Percentiles rank a stretch among this genome's conserved stretches.
Conservation (phyloP, 2,888 invertebrate genomes). For the Hypolimnas misippus region DNA sequence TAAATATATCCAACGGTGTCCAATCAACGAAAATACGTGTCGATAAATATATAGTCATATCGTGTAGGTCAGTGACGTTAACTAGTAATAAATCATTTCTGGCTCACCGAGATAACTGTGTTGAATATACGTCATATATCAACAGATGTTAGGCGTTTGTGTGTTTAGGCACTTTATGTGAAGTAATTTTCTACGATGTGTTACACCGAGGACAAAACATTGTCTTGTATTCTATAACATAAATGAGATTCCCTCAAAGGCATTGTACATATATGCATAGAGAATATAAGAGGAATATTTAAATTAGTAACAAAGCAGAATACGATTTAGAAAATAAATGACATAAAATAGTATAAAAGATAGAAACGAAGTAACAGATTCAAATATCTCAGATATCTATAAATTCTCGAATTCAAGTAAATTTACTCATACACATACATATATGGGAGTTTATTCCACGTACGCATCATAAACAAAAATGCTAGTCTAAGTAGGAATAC, state of each 20-base stretch:
- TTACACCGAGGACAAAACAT: background rate
- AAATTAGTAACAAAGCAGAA: background rate
- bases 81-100: constrained; percentile 45
- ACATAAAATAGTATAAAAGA: too few relatives aligned
- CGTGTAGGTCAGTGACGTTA: constrained; percentile 30
- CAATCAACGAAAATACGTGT: constrained; percentile 32
- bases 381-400: too few relatives aligned
- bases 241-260: background rate
- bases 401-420: background rate
- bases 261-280: background rate
- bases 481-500: too few relatives aligned
- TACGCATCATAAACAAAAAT: background rate
- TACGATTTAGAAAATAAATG: background rate
- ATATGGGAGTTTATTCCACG: too few relatives aligned
- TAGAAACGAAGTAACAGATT: too few relatives aligned
- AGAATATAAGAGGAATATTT: too few relatives aligned
- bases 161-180: constrained; percentile 36
- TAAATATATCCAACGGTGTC: constrained; percentile 27
- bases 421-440: too few relatives aligned
- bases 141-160: constrained; percentile 36
- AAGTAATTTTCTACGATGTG: constrained; percentile 22
- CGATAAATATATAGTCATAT: constrained; percentile 9
- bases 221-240: constrained; percentile 6
- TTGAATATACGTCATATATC: constrained; percentile 30
- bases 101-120: constrained; percentile 34